Evolutionary conservation across 2,113 vertebrate genomes (phyloP).

Genomic region (Pseudopodoces humilis): DNA sequence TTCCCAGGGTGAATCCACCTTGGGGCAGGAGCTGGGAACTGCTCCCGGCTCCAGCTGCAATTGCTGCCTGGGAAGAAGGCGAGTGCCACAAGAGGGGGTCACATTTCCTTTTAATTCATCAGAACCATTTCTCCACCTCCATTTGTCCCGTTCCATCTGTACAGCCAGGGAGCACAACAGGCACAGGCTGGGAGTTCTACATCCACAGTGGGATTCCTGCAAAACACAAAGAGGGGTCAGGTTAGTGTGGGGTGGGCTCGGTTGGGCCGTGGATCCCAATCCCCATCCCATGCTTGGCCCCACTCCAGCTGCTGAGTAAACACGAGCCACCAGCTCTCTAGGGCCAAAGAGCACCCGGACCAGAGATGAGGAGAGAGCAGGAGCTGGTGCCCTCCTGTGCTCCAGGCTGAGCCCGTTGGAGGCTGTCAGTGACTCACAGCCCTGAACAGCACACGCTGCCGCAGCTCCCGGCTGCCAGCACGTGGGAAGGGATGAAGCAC

Average conservation of each 20-base stretch:
- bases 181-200: not conserved
- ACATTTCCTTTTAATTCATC: constrained; percentile 55
- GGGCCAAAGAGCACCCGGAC: not conserved
- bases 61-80: not conserved
- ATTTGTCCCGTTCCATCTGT: not conserved
- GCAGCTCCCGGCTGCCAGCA: not conserved
- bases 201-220: not conserved
- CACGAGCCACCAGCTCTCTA: not conserved
- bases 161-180: not conserved
- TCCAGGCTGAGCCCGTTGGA: not conserved
- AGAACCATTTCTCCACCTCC: not conserved
- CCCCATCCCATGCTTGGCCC: not conserved
- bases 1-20: not conserved
- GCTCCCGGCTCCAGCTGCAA: not conserved
- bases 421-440: not conserved
- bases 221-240: not conserved
- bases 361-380: not conserved
- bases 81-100: not conserved
- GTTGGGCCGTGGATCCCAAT: not conserved
- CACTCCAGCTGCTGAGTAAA: not conserved
- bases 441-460: not conserved
- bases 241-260: fast-evolving
- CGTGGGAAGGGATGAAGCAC: not conserved
- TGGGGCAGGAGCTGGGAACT: not conserved
- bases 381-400: not conserved